Conservation (phyloP, 2,113 vertebrate species). For the Sterrhoptilus dennistouni region DNA sequence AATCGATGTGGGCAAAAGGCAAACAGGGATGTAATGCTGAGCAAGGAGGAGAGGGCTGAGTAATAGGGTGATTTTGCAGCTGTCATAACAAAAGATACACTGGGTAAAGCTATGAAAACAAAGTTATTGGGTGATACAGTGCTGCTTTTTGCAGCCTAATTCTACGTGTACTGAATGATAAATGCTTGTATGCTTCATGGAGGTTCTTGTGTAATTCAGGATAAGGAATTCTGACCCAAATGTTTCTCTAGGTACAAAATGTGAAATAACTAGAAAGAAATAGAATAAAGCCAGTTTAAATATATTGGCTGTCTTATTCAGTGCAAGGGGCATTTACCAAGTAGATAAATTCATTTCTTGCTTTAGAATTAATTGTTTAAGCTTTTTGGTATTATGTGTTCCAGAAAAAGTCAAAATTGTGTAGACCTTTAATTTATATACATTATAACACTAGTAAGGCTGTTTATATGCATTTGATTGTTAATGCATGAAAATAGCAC, state of each 20-base stretch:
- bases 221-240: background rate
- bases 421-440: background rate
- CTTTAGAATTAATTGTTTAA: background rate
- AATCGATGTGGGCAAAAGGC: background rate
- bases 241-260: background rate
- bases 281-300: background rate
- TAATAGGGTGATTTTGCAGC: slow-evolving; percentile 25
- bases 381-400: background rate
- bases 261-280: background rate
- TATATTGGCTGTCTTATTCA: background rate
- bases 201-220: background rate
- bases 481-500: rapidly evolving
- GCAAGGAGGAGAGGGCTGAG: slow-evolving; percentile 4
- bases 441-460: background rate
- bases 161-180: background rate
- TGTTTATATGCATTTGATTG: background rate
- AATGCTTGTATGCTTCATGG: background rate
- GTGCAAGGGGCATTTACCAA: background rate
- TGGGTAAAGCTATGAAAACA: background rate
- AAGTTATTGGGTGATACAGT: background rate
- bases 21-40: background rate
- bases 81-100: slow-evolving; percentile 32
- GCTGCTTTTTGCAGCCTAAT: background rate
- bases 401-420: background rate
- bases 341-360: background rate